Percentiles rank a stretch among this genome's conserved stretches.
These are phyloP conservation scores for Orthosia cruda DNA, from an alignment of 2,888 invertebrate genomes.

Conservation along the genomic window DNA sequence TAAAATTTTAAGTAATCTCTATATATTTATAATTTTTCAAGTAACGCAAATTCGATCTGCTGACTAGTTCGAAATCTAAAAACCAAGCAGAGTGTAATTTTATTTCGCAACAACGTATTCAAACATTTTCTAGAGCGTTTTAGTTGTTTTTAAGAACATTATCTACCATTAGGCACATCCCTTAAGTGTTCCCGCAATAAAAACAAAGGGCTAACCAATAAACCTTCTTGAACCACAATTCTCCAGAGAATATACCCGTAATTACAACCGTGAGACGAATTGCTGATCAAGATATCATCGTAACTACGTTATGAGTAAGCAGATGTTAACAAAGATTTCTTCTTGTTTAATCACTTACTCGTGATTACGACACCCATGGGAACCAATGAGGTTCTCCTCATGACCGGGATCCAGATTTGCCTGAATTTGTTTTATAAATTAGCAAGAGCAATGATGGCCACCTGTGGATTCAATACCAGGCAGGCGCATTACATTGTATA, in stretches of 20 bases:
- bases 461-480: too few species aligned
- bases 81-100: neutral
- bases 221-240: neutral
- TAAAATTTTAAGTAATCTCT: too few species aligned
- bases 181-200: too few species aligned
- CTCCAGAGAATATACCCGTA: conserved; percentile 5
- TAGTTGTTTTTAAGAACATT: too few species aligned
- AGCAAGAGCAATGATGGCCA: too few species aligned
- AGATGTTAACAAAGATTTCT: neutral
- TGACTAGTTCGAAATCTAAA: too few species aligned
- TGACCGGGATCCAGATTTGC: neutral
- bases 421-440: neutral
- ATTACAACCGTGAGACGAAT: conserved; percentile 17
- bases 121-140: neutral
- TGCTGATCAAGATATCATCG: neutral
- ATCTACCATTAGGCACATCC: too few species aligned
- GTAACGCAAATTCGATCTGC: too few species aligned
- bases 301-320: neutral
- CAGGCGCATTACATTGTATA: too few species aligned
- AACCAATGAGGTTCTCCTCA: conserved; percentile 14
- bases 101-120: too few species aligned
- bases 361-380: conserved; percentile 9
- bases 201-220: neutral
- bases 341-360: conserved; percentile 2
- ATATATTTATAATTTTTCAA: too few species aligned